Evolutionary conservation across 1,140 invertebrate species (phyloP).

Genomic region (Sesamia nonagrioides): DNA sequence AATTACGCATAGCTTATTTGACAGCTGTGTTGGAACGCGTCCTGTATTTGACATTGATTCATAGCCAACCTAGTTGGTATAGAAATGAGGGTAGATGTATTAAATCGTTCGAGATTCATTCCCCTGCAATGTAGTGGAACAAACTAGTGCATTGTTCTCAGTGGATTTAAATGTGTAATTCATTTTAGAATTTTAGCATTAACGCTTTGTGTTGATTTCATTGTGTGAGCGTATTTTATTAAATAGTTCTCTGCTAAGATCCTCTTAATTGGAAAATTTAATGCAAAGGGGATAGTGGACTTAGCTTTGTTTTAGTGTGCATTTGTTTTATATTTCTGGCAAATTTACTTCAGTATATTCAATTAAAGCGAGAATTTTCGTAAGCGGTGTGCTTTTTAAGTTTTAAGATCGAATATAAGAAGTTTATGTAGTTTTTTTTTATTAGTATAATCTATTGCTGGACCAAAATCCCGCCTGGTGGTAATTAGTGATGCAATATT

Average conservation of each 20-base stretch:
- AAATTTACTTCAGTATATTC: background rate
- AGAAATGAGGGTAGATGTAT: constrained; percentile 31
- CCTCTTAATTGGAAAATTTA: constrained; percentile 25
- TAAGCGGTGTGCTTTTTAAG: background rate
- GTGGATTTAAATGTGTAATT: constrained; percentile 31
- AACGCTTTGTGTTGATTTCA: constrained; percentile 19
- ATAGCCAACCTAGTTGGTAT: constrained; percentile 35
- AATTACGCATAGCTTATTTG: constrained; percentile 50
- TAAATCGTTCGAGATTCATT: constrained; percentile 33
- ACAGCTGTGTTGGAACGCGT: constrained; percentile 38
- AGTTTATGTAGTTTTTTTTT: background rate
- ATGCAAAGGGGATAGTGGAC: background rate
- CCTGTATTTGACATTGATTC: constrained; percentile 47
- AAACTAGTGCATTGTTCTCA: constrained; percentile 40
- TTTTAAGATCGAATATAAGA: background rate
- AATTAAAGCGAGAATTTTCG: background rate
- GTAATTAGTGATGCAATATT: too few relatives aligned
- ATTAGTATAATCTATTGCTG: background rate
- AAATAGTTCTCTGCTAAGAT: constrained; percentile 22
- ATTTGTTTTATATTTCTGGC: background rate
- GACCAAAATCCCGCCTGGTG: too few relatives aligned
- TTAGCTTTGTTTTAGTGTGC: background rate
- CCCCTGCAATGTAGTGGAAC: constrained; percentile 41
- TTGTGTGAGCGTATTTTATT: constrained; percentile 19
- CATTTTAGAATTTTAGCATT: constrained; percentile 31